Evolutionary conservation across 2,888 invertebrate genomes (phyloP), one percentile per base, ranked within the genome.

Genomic region (Agrotis clavis): DNA sequence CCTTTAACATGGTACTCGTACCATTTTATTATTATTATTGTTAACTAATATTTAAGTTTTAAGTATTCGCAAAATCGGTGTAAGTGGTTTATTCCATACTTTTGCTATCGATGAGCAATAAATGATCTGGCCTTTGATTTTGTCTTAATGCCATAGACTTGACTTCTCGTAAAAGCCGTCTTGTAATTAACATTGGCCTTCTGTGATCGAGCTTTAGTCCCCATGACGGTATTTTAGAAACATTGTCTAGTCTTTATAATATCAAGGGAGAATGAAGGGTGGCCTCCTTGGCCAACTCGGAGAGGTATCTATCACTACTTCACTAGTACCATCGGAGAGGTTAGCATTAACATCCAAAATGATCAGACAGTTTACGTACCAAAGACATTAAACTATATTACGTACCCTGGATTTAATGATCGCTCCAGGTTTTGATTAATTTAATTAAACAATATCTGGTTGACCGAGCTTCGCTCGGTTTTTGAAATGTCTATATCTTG

Each of bases 41-140:
- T 25, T 25, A 25, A 25, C 1, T 25, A 25, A 2, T 25, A 25
- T 25, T 25, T 25, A 25, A 25, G 25, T 25, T 25, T 25, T 25
- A 25, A 25, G 25, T 25, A 25, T 25, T 25, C 25, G 25, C 25
- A 25, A 25, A 25, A 25, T 25, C 25, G 25, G 25, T 25, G 41
- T 41, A 41, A 41, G 41, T 41, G 41, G n/a, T n/a, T n/a, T n/a
- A 41, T 11, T 41, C 41, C 41, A 11, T 11, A 41, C 41, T 41
- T 30, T 41, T 41, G 41, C 9, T 41, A 74, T 64, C 0, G 65
- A 53, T 13, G 54, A 47, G 19, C 9, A n/a, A 16, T n/a, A 13
- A 18, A 51, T 16, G 41, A 1, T 18, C 45, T 61, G 62, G n/a
- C 74, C 74, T 71, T 45, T 6, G 9, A 35, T 6, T 74, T 64